phyloP scores from a whole-genome alignment of 1,140 invertebrate species.

The Monomorium pharaonis region DNA sequence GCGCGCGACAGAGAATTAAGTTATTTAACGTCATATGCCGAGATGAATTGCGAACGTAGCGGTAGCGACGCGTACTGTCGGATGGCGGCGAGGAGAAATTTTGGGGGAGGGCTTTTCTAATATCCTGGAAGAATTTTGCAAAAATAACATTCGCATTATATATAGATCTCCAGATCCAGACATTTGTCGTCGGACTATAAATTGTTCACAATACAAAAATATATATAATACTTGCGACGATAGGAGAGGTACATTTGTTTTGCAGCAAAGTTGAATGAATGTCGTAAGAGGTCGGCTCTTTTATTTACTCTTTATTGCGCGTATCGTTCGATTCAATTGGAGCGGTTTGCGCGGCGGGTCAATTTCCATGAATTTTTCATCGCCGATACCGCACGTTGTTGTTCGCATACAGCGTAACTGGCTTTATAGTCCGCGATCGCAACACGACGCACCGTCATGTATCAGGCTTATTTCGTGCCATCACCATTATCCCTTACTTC shows the following conservation, averaged over 20 bases:
- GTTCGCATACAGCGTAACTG: background rate
- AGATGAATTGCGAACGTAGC: background rate
- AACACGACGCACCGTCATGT: conserved; percentile 17
- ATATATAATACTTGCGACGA: too few relatives aligned
- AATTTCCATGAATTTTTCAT: conserved; percentile 20
- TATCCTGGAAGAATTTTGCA: background rate
- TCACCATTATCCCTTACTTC: conserved; percentile 59
- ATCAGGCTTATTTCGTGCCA: conserved; percentile 56
- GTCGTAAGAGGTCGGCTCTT: background rate
- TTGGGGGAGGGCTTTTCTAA: background rate
- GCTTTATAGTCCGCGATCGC: background rate
- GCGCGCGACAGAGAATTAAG: conserved; percentile 19
- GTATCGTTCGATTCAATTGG: background rate
- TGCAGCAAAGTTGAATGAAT: background rate
- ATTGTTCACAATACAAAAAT: background rate
- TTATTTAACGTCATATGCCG: conserved; percentile 26
- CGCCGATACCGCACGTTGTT: background rate
- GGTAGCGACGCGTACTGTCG: conserved; percentile 15
- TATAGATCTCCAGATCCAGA: background rate
- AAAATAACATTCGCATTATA: background rate
- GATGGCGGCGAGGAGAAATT: background rate
- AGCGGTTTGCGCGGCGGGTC: background rate
- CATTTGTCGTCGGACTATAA: background rate
- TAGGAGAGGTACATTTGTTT: background rate
- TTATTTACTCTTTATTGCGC: background rate